These are phyloP conservation scores for Dermolepida albohirtum DNA, from an alignment of 2,888 invertebrate species.

Conservation along the genomic window DNA sequence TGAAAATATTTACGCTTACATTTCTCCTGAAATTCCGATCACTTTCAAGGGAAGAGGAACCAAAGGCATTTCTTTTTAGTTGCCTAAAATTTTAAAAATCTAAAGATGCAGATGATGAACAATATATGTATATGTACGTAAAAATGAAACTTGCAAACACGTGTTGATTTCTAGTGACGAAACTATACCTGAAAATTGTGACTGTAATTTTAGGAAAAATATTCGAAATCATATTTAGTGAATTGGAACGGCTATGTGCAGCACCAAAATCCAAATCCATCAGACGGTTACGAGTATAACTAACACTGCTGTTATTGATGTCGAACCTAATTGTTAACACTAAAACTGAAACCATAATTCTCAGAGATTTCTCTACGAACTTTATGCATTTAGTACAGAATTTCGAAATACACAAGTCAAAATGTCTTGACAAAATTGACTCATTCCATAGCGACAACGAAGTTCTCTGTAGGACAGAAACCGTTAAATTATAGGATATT, in stretches of 20 bases:
- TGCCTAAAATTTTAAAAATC: not conserved
- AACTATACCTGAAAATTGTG: constrained; percentile 7
- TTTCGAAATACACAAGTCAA: constrained; percentile 3
- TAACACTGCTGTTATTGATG: constrained; percentile 12
- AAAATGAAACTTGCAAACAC: constrained; percentile 2
- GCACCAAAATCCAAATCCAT: not conserved
- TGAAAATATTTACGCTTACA: constrained; percentile 14
- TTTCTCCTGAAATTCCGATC: constrained; percentile 15
- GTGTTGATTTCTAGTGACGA: not conserved
- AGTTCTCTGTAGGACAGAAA: constrained; percentile 7
- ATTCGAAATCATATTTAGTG: constrained; percentile 1
- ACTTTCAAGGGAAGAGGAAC: constrained; percentile 9
- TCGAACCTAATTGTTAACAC: constrained; percentile 5
- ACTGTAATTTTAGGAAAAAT: constrained; percentile 10
- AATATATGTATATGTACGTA: constrained; percentile 2
- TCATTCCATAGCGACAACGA: not conserved
- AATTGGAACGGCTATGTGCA: constrained; percentile 7
- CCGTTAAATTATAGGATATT: constrained; percentile 3
- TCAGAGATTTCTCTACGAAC: constrained; percentile 10
- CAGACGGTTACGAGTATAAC: not conserved
- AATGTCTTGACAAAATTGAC: constrained; percentile 5
- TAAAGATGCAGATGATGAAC: not conserved
- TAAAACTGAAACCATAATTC: not conserved
- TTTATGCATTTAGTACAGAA: constrained; percentile 3
- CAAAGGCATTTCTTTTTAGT: constrained; percentile 15